Evolutionary conservation across 2,888 invertebrate species (phyloP), one percentile per base, ranked within the genome.

Genomic region (Drosophila gaucha): DNA sequence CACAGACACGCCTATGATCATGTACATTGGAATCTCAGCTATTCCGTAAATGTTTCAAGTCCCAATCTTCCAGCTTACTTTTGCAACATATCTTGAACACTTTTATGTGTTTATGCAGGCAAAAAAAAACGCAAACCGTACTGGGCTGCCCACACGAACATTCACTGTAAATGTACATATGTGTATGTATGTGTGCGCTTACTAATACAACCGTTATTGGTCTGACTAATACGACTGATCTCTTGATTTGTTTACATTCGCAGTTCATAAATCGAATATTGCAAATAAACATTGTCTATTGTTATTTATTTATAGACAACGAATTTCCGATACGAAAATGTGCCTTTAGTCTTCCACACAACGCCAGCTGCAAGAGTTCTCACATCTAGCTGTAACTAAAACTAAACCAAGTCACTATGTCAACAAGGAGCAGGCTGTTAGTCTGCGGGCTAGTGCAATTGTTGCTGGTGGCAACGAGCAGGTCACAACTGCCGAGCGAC

Each of bases 281-380:
- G 36, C 47, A 73, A 74, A 72, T 70, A 83, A 88, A 86, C 76
- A 59, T 47, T 62, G 44, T 12, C 47, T 31, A 58, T 71, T 63
- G 20, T 65, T 50, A 8, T 77, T 62, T 78, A 65, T 65, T 80
- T 73, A 67, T 73, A 83, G 88, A 69, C 36, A 9, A 55, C 51
- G 68, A 71, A 69, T 58, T 73, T 65, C 30, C 12, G 16, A 55
- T 51, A 35, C 33, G 52, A 85, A 73, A 67, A 84, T 88, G 88
- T 88, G 86, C 83, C 79, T 88, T 83, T 83, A 83, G 74, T 69
- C 46, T 60, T 30, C 44, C n/a, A 33, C 31, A 14, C 10, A 58
- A 58, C 56, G 60, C 47, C 63, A 67, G 46, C 60, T 63, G 58
- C 58, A 80, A 49, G 51, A 72, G 66, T 66, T 65, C 56, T 30